Evolutionary conservation across 2,888 invertebrate species (phyloP).

Genomic region (Philereme vetulata): DNA sequence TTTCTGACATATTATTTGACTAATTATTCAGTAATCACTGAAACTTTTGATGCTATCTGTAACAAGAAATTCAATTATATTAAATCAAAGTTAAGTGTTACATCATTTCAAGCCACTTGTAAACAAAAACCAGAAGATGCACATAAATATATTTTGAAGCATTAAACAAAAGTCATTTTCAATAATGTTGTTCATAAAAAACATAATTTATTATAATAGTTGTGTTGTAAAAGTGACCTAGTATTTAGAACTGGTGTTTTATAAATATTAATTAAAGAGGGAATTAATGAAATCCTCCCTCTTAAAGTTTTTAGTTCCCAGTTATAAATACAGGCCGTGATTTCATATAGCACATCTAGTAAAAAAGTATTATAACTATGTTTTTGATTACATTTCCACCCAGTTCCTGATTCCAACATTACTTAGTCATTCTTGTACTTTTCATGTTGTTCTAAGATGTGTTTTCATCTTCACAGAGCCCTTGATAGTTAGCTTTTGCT

Average conservation of each 20-base stretch:
- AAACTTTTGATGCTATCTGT: conserved; percentile 54
- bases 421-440: conserved; percentile 59
- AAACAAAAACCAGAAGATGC: conserved; percentile 35
- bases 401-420: conserved; percentile 68
- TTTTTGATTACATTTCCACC: conserved; percentile 82
- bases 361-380: conserved; percentile 68
- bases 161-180: conserved; percentile 52
- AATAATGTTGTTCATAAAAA: conserved; percentile 49
- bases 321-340: no score
- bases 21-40: conserved; percentile 24
- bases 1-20: conserved; percentile 41
- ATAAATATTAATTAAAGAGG: no score
- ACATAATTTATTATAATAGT: conserved; percentile 8
- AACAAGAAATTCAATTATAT: conserved; percentile 51
- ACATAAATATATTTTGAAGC: conserved; percentile 46
- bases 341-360: conserved; percentile 43
- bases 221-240: conserved; percentile 63
- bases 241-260: no score
- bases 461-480: conserved; percentile 52
- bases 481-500: conserved; percentile 36
- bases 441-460: conserved; percentile 57
- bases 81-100: conserved; percentile 24
- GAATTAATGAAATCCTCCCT: no score
- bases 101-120: conserved; percentile 28
- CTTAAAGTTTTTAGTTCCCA: no score